Evolutionary conservation across 2,113 vertebrate species (phyloP), one percentile per base, ranked within the genome.

Genomic region (Pseudorasbora parva): DNA sequence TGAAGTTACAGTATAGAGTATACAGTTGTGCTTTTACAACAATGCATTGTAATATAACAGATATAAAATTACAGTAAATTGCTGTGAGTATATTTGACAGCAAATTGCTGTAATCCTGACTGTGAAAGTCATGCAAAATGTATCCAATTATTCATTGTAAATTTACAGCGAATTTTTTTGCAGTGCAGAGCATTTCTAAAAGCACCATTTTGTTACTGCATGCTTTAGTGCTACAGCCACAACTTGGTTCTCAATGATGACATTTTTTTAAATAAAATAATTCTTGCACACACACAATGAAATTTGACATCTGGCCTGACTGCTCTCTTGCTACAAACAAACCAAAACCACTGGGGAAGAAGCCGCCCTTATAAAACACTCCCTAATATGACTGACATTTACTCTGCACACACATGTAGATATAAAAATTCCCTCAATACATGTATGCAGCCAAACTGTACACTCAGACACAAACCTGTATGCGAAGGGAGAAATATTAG

Each of bases 371-470:
- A 37, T 25, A 41, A 72, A 72, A 47, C 37, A 60, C 54, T 60
- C 56, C 54, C 54, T 60, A 37, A 43, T 47, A 19, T 59, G 21
- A 59, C 51, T 10, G 9, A 45, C 23, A 60, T 49, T 33, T 33
- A 78, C 51, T 60, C 49, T 73, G 19, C 59, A 49, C 25, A 64
- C 57, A 74, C 43, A 74, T 23, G 43, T 8, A 51, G 27, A 57
- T 33, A 21, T 25, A 8, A n/a, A 45, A 17, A 80, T 33, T 56
- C 37, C 11, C 21, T 19, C 30, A 69, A 23, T 47, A 43, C 64
- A 57, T 19, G 11, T 51, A 11, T 79, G 73, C 57, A 83, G 71
- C 81, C 84, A 78, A 72, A 83, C 69, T 64, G 66, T 30, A 74
- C 59, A 75, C 45, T 54, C 54, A 73, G 68, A 25, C 56, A 59